Base-by-base conservation (phyloP, 2,888 invertebrate species). In the Aphodius sticticus region DNA sequence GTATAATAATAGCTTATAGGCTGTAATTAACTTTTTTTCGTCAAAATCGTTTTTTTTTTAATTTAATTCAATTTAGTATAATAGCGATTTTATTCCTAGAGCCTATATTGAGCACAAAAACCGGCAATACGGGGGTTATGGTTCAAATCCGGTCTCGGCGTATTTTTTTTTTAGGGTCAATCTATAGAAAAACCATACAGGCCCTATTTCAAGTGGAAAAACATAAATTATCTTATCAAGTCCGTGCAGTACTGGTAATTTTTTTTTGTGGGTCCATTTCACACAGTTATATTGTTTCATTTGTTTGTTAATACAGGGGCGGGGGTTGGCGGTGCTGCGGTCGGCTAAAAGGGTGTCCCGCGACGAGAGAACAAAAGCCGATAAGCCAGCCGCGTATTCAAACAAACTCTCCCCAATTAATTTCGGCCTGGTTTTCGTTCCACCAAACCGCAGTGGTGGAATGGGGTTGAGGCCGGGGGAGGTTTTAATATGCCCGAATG, bases 331-430 rank as follows among this genome's bases (percentile, higher is more conserved):
- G 74, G 37, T 74, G 35, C 37, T 74, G 37, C 14, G 26, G 72
- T 72, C 72, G 72, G 72, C 72, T 72, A 72, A 74, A 53, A 36
- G 74, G 35, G 37, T 74, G 74, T 74, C 74, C 74, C 35, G 74
- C 35, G 26, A 37, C 74, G 74, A 35, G 35, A 74, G 70, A 26
- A 26, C 70, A 35, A 74, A 74, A 74, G 74, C 74, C 37, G 74
- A 74, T 74, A 74, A 74, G 74, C 74, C 37, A 12, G 72, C 74
- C 74, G 74, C 74, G 74, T 36, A 36, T 70, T 74, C 74, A 74
- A 74, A 74, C 74, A 74, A 74, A 74, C 74, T 74, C 74, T 35
- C 74, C 35, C 74, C 74, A 74, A 74, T 74, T 74, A 74, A 74
- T 74, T 74, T 37, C 74, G 35, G 74, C 26, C 53, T 53, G 53